Base-by-base conservation (phyloP, 2,888 invertebrate species). In the Maniola hyperantus region DNA sequence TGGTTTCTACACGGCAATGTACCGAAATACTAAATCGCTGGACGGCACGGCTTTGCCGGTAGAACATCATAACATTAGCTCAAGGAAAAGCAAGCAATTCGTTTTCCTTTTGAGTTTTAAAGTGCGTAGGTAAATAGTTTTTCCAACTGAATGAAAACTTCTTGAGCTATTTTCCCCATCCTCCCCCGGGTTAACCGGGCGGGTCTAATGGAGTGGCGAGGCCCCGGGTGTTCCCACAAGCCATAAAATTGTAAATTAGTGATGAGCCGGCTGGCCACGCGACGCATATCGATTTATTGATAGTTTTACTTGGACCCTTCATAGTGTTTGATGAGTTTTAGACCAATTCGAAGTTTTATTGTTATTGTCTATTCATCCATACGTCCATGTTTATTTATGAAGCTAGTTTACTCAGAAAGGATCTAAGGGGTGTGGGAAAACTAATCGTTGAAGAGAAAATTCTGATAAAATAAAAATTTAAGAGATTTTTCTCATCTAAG, bases 171-270 rank as follows among this genome's bases (percentile, higher is more conserved):
- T 83, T 69, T 88, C 83, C 82, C 46, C 57, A 76, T 85, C 67
- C 74, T 89, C 79, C 83, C 50, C 70, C 78, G 85, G 88, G 89
- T 87, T 88, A 81, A 81, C 80, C 82, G 82, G 79, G 83, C 79
- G 88, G 81, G 87, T 84, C 88, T 89, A 90, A 89, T 89, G 89
- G 88, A 89, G 87, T 83, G 83, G 79, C 79, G 79, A 78, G 75
- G 79, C 79, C 82, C 80, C 80, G 75, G 76, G 79, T 79, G 76
- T 79, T 83, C 88, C 90, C 89, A 83, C 90, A 85, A 84, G 88
- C 91, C 91, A 91, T 91, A 91, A 92, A 92, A 92, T 90, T 90
- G 89, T 92, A 91, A 92, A 92, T 92, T 91, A 91, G 86, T 91
- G 91, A 92, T 92, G 91, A 91, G 85, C 87, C 86, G 82, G 81